A percentile compares a stretch with the other conserved stretches of the same genome.
Evolutionary conservation across 2,113 vertebrate species (phyloP).

Genomic region (Coptodon rendalli): DNA sequence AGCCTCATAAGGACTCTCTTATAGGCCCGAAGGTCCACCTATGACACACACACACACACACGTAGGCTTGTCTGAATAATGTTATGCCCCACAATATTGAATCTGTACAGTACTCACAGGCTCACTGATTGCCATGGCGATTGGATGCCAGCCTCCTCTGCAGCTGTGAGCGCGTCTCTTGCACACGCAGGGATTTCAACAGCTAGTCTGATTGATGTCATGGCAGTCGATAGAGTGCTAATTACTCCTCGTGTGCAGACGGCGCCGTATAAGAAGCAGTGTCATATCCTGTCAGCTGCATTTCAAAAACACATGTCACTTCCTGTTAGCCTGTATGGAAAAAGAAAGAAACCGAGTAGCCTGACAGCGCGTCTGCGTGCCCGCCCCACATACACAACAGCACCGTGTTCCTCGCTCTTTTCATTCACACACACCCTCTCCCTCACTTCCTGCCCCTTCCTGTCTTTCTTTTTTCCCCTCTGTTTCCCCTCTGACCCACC

Average conservation of each 20-base stretch:
- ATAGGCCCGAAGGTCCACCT: neutral
- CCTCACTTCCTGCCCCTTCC: neutral
- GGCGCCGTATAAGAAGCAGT: constrained; percentile 52
- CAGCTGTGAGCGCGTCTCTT: neutral
- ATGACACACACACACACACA: neutral
- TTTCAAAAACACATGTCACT: constrained; percentile 80
- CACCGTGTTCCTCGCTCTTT: neutral
- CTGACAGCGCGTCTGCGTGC: constrained; percentile 43
- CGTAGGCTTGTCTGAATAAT: constrained; percentile 54
- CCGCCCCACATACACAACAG: neutral
- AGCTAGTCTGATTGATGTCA: constrained; percentile 65
- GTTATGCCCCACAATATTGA: constrained; percentile 43
- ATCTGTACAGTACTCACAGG: neutral
- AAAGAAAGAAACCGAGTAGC: constrained; percentile 28
- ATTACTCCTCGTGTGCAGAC: constrained; percentile 67
- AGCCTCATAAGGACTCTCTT: neutral
- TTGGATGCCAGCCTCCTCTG: constrained; percentile 17
- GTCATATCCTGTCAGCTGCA: constrained; percentile 84
- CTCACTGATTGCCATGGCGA: neutral
- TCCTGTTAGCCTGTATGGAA: constrained; percentile 75
- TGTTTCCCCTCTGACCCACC: constrained; percentile 28
- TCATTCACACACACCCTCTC: neutral
- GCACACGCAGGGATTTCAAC: constrained; percentile 34
- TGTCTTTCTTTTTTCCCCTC: accelerated
- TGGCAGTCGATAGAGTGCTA: constrained; percentile 58